These are phyloP conservation scores for Nipponia nippon DNA, from an alignment of 2,113 vertebrate species.

Conservation along the genomic window DNA sequence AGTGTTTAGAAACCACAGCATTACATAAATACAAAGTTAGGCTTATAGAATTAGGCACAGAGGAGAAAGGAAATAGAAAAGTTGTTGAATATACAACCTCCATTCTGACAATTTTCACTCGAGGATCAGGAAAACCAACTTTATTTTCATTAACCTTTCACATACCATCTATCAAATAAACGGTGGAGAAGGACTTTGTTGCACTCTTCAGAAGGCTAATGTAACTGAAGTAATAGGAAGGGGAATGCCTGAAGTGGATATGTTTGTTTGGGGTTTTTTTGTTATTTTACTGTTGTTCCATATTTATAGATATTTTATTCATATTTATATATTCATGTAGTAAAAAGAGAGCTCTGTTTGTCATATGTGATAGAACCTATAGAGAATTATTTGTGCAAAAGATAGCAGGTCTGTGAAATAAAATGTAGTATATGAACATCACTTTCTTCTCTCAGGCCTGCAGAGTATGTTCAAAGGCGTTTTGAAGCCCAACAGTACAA, in stretches of 20 bases:
- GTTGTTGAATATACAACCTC: neutral
- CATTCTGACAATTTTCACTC: neutral
- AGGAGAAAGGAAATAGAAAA: neutral
- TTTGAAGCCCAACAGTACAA: constrained; percentile 87
- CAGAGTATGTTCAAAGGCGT: constrained; percentile 85
- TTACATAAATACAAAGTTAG: neutral
- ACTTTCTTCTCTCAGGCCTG: constrained; percentile 70
- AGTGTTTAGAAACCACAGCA: neutral
- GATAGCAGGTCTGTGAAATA: neutral
- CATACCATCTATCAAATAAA: neutral
- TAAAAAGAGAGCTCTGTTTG: neutral
- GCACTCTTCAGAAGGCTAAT: neutral
- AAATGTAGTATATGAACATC: neutral
- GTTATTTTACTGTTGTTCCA: neutral
- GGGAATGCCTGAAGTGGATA: neutral
- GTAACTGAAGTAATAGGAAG: neutral
- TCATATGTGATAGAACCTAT: neutral
- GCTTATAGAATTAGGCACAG: neutral
- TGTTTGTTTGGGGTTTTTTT: neutral
- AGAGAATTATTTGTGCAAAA: neutral
- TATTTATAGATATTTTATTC: neutral
- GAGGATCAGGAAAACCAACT: neutral
- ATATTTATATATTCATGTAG: neutral
- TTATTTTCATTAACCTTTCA: neutral
- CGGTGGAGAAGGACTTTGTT: neutral